Percentiles rank a stretch among this genome's conserved stretches.
phyloP scores from a whole-genome alignment of 2,888 invertebrate genomes.

The Periphyllus acericola region DNA sequence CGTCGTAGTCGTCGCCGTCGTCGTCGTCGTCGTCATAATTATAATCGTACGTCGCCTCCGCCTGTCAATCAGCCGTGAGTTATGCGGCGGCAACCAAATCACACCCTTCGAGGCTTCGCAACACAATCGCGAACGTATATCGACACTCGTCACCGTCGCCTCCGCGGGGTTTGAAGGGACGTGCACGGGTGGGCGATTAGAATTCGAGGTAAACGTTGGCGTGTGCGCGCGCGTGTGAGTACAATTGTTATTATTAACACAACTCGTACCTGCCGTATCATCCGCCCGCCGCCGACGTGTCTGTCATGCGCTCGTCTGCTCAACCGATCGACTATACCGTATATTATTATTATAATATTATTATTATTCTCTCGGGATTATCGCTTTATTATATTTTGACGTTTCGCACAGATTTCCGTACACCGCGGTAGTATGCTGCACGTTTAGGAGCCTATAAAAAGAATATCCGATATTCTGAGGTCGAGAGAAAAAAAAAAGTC shows the following conservation, averaged over 20 bases:
- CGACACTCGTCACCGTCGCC: not conserved
- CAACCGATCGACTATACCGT: not conserved
- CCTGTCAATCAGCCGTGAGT: constrained; percentile 41
- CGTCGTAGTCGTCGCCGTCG: not conserved
- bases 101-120: not conserved
- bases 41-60: not conserved
- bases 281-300: not conserved
- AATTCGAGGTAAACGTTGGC: not conserved
- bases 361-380: not conserved
- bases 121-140: constrained; percentile 6
- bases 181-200: not conserved
- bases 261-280: not conserved
- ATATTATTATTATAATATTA: too few species aligned
- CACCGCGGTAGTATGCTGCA: not conserved
- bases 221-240: not conserved
- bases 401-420: not conserved
- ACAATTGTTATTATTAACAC: not conserved
- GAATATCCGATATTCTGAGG: too few species aligned
- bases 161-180: not conserved
- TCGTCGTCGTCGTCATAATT: not conserved
- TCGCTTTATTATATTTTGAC: not conserved
- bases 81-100: not conserved
- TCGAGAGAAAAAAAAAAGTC: too few species aligned
- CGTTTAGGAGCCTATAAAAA: not conserved
- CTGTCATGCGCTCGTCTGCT: not conserved